These are phyloP conservation scores for Oreocharis arfaki DNA, from an alignment of 2,113 vertebrate species.

Conservation along the genomic window DNA sequence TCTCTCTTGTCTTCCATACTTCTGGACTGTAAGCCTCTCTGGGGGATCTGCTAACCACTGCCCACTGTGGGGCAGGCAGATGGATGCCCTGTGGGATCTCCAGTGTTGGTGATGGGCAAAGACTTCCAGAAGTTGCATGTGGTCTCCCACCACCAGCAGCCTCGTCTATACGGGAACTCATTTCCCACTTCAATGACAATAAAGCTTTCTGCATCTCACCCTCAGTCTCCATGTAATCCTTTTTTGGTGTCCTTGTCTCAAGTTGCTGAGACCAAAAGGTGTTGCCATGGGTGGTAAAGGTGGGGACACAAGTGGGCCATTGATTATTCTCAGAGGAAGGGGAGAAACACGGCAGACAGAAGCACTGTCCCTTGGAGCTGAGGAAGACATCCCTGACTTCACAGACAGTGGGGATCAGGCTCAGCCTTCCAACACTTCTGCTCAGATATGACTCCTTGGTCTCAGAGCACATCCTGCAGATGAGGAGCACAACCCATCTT, in stretches of 20 bases:
- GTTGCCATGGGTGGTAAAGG: neutral
- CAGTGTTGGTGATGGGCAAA: neutral
- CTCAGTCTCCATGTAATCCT: neutral
- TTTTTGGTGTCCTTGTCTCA: neutral
- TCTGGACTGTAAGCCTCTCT: neutral
- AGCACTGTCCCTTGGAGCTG: neutral
- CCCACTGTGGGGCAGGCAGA: neutral
- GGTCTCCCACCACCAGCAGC: neutral
- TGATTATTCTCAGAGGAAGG: neutral
- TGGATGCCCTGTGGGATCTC: neutral
- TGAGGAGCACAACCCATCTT: neutral
- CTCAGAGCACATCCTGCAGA: neutral
- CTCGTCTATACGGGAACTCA: neutral
- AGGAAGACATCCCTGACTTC: neutral
- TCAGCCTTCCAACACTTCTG: neutral
- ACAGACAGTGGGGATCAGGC: neutral
- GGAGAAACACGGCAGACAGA: neutral
- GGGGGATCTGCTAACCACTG: neutral
- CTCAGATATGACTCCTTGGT: neutral
- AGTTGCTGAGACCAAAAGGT: neutral
- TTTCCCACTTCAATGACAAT: neutral
- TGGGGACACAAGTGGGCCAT: neutral
- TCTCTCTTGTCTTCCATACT: neutral
- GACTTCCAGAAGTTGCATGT: neutral
- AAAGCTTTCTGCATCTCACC: neutral